Evolutionary conservation across 2,888 invertebrate genomes (phyloP), one percentile per base, ranked within the genome.

Genomic region (Temnothorax rugatulus): DNA sequence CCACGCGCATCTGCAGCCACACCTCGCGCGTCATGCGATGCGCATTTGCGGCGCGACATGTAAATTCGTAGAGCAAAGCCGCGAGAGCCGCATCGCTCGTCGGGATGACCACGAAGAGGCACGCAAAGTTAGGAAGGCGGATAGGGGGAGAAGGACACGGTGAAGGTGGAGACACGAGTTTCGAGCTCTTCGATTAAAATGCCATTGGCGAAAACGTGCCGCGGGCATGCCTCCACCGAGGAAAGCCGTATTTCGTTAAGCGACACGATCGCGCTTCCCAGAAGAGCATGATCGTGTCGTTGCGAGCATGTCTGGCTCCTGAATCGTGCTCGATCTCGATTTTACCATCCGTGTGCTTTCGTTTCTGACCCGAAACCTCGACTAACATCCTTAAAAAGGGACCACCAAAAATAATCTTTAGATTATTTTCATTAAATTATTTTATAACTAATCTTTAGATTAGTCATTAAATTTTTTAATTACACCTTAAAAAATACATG

Each of bases 1-100:
- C 79, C 57, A 73, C 25, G 34, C 34, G 57, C 74, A 79, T 79
- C 59, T 74, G 84, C 63, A 87, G 91, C 91, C 89, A 90, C 89
- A 88, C 90, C 89, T 88, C 87, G 88, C 69, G 74, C 75, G 81
- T 75, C 85, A 86, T 87, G 89, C 87, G 89, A 87, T 85, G 73
- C 86, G 82, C 84, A 82, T 79, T 82, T 76, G 86, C 84, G 84
- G 86, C 59, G 54, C 85, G 85, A 86, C 89, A 89, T 90, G 90
- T 86, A 91, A 90, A 91, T 91, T 90, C 86, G 91, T 84, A 87
- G 84, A 83, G 68, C 41, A 61, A 44, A 75, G 81, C 77, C 63
- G 68, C 85, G 82, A 85, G 82, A 85, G 85, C 69, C 81, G 38
- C n/a, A 7, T 34, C 7, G 34, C 34, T 29, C 29, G 52, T n/a